A percentile compares a stretch with the other conserved stretches of the same genome.
Evolutionary conservation across 2,113 vertebrate species (phyloP).

Genomic region (Chloropsis cyanopogon): DNA sequence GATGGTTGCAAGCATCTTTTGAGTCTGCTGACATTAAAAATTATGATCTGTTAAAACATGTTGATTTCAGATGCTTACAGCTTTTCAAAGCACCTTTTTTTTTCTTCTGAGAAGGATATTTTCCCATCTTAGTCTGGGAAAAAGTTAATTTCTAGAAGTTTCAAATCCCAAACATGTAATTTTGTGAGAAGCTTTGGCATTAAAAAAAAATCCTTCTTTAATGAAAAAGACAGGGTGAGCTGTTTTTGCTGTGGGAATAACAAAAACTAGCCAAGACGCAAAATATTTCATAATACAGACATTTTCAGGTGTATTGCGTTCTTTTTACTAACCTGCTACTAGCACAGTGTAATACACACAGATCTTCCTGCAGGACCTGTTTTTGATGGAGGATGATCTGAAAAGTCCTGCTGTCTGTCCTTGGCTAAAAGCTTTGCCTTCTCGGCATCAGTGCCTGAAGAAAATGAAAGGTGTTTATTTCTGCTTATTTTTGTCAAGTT

Average conservation of each 20-base stretch:
- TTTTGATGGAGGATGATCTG: neutral
- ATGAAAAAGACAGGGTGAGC: neutral
- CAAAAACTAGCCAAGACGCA: neutral
- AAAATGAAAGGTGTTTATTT: neutral
- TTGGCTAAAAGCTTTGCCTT: neutral
- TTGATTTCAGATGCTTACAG: neutral
- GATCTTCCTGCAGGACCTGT: neutral
- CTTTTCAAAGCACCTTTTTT: neutral
- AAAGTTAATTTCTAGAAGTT: neutral
- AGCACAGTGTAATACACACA: neutral
- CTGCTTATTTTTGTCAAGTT: neutral
- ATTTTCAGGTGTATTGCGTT: neutral
- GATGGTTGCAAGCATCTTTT: neutral
- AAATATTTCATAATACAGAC: neutral
- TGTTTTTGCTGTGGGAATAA: neutral
- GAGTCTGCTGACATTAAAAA: neutral
- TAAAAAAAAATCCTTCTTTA: neutral
- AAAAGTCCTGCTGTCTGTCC: neutral
- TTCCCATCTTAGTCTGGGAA: neutral
- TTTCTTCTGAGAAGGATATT: neutral
- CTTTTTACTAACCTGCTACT: neutral
- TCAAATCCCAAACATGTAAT: neutral
- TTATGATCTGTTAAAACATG: neutral
- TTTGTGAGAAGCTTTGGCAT: neutral
- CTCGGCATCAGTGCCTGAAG: neutral